Evolutionary conservation across 1,140 invertebrate genomes (phyloP).

Genomic region (Oncopodura yosiiana): DNA sequence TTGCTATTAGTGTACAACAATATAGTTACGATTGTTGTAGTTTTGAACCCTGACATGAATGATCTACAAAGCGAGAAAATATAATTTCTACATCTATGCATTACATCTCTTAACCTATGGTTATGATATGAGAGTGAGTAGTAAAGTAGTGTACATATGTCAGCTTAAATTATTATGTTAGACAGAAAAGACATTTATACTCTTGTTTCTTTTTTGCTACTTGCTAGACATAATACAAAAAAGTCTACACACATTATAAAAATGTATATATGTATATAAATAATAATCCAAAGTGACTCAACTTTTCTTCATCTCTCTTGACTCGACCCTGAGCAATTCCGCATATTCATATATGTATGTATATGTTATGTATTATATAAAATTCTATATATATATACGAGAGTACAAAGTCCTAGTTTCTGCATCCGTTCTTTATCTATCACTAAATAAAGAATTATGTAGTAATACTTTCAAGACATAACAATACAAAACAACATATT

Average conservation of each 20-base stretch:
- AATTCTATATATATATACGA: too few species aligned
- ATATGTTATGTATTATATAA: background rate
- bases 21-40: too few species aligned
- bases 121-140: background rate
- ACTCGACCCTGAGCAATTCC: slow-evolving; percentile 27
- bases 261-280: background rate
- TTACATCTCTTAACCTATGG: background rate
- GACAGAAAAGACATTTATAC: background rate
- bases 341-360: slow-evolving; percentile 8
- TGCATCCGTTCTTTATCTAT: too few species aligned
- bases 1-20: too few species aligned
- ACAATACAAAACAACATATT: too few species aligned
- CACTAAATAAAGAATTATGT: too few species aligned
- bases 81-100: slow-evolving; percentile 21
- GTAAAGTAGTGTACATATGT: background rate
- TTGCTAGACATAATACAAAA: background rate
- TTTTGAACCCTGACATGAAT: slow-evolving; percentile 31
- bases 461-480: too few species aligned
- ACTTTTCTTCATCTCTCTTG: background rate
- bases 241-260: background rate
- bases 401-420: too few species aligned
- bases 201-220: slow-evolving; percentile 5
- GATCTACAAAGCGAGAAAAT: slow-evolving; percentile 24
- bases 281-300: background rate
- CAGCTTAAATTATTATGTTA: too few species aligned